A percentile compares a stretch with the other conserved stretches of the same genome.
phyloP scores from a whole-genome alignment of 2,888 invertebrate species.

The Polietes domitor region DNA sequence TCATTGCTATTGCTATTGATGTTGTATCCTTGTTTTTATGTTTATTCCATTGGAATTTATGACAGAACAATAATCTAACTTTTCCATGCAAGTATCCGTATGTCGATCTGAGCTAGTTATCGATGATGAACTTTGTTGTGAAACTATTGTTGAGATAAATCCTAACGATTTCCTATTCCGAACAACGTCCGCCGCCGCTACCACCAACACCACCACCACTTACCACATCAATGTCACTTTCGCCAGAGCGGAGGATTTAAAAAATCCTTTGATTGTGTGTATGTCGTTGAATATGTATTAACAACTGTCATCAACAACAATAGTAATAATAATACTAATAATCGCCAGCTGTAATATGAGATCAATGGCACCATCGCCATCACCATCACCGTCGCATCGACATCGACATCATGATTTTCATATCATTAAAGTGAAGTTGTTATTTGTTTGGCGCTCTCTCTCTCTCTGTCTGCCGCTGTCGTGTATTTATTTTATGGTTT shows the following conservation, averaged over 20 bases:
- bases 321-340: neutral
- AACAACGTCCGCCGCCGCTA: neutral
- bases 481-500: slow-evolving; percentile 47
- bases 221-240: too few species aligned
- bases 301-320: neutral
- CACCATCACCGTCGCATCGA: neutral
- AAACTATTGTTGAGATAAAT: neutral
- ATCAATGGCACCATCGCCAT: slow-evolving; percentile 2
- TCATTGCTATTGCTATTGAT: slow-evolving; percentile 4
- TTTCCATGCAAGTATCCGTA: neutral
- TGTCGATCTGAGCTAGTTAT: neutral
- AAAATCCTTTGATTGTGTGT: neutral
- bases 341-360: neutral
- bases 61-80: slow-evolving; percentile 13
- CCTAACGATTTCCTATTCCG: slow-evolving; percentile 15
- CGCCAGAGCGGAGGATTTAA: too few species aligned
- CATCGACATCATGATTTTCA: slow-evolving; percentile 12
- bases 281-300: neutral
- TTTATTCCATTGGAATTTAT: slow-evolving; percentile 25
- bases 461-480: neutral
- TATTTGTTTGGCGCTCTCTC: too few species aligned
- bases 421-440: neutral
- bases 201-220: too few species aligned
- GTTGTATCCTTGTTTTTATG: slow-evolving; percentile 12
- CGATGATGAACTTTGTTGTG: neutral